A percentile compares a stretch with the other conserved stretches of the same genome.
phyloP scores from a whole-genome alignment of 2,113 vertebrate genomes.

The Archocentrus centrarchus region DNA sequence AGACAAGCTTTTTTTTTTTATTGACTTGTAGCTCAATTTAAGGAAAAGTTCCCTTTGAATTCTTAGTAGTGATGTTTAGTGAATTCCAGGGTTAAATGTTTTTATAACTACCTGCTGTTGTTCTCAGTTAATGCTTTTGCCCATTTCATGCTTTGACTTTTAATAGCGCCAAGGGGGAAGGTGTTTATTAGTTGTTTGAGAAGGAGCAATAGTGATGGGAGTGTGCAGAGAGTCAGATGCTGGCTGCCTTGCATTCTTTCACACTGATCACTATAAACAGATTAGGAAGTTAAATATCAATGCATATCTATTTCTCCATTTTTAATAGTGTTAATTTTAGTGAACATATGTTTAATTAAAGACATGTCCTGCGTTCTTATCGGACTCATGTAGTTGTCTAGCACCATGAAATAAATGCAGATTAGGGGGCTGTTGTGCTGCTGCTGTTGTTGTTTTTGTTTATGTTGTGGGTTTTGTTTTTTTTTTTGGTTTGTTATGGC shows the following conservation, averaged over 20 bases:
- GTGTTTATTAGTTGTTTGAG: neutral
- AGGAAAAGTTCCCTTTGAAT: no score
- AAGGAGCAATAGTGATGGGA: neutral
- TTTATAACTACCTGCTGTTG: neutral
- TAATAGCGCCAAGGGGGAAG: neutral
- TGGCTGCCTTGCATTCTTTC: slow-evolving; percentile 36
- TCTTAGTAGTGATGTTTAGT: neutral
- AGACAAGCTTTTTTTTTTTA: no score
- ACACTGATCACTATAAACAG: neutral
- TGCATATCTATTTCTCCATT: neutral
- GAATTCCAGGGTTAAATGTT: neutral
- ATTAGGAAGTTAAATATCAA: neutral
- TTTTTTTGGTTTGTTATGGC: neutral
- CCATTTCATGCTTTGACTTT: neutral
- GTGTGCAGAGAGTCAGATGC: neutral
- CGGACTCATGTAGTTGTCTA: neutral
- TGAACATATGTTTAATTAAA: neutral
- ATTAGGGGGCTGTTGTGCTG: neutral
- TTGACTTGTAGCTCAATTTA: no score
- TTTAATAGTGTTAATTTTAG: neutral
- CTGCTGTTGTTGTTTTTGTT: no score
- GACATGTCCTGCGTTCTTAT: neutral
- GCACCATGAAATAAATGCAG: neutral
- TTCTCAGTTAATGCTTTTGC: neutral
- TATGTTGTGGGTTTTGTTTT: neutral